Percentiles rank a stretch among this genome's conserved stretches.
Conservation (phyloP, 2,888 invertebrate genomes). For the Rotaria socialis region DNA sequence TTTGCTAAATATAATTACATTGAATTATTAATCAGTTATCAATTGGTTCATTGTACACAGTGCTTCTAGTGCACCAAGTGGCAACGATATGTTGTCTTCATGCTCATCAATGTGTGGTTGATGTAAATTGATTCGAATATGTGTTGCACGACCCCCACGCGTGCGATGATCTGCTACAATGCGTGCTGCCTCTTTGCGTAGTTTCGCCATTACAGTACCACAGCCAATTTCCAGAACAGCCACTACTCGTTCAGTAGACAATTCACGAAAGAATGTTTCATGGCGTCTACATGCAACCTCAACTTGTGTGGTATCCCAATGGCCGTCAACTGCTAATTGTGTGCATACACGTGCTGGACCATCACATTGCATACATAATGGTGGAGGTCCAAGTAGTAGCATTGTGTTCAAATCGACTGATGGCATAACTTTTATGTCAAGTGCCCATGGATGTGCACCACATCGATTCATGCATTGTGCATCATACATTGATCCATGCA, state of each 20-base stretch:
- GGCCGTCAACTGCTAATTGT: neutral
- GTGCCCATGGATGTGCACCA: neutral
- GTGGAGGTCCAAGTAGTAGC: neutral
- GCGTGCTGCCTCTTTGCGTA: neutral
- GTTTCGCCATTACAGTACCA: neutral
- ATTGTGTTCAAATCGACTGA: neutral
- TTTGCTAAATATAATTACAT: too few relatives aligned
- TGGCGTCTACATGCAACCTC: neutral
- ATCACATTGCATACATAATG: neutral
- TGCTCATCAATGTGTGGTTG: neutral
- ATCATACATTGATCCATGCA: conserved; percentile 8
- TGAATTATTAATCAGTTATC: neutral
- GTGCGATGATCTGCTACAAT: neutral
- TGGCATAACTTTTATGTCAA: neutral
- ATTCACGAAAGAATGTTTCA: neutral
- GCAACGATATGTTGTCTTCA: neutral
- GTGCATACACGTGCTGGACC: neutral
- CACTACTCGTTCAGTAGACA: neutral
- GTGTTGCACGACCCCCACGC: neutral
- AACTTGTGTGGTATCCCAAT: neutral
- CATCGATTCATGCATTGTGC: neutral
- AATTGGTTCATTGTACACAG: neutral
- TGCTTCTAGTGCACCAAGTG: neutral
- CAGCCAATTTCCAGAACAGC: neutral
- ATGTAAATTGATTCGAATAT: neutral